phyloP scores from a whole-genome alignment of 2,113 vertebrate genomes.

The Menura novaehollandiae region DNA sequence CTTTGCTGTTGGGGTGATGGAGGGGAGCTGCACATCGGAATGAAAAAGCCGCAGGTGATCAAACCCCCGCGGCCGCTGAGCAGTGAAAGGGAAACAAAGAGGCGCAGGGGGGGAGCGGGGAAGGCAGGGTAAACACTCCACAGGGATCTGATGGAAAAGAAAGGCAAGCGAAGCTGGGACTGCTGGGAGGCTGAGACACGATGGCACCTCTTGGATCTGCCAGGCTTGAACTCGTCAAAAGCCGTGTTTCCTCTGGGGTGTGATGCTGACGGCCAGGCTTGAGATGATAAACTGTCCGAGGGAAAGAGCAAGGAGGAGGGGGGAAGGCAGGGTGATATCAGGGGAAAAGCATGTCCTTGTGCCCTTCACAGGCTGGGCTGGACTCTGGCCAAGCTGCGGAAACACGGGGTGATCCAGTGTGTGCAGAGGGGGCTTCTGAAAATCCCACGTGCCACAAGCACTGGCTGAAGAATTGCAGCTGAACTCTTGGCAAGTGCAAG shows the following conservation, averaged over 20 bases:
- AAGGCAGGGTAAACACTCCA: neutral
- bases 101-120: accelerated
- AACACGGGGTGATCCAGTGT: neutral
- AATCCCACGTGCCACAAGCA: accelerated
- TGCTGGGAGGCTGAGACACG: neutral
- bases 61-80: neutral
- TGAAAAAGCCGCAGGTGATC: slow-evolving; percentile 9
- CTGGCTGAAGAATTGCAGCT: accelerated
- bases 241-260: accelerated
- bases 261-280: accelerated
- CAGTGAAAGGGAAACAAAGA: neutral
- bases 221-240: neutral
- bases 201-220: neutral
- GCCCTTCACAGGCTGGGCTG: neutral
- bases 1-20: neutral
- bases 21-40: neutral
- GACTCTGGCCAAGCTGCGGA: neutral
- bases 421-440: neutral
- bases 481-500: accelerated
- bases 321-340: accelerated
- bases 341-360: neutral
- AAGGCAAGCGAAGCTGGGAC: neutral
- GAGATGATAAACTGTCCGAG: neutral
- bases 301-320: neutral
- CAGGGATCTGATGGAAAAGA: neutral